phyloP scores from a whole-genome alignment of 1,140 invertebrate species.

The Sinella curviseta region DNA sequence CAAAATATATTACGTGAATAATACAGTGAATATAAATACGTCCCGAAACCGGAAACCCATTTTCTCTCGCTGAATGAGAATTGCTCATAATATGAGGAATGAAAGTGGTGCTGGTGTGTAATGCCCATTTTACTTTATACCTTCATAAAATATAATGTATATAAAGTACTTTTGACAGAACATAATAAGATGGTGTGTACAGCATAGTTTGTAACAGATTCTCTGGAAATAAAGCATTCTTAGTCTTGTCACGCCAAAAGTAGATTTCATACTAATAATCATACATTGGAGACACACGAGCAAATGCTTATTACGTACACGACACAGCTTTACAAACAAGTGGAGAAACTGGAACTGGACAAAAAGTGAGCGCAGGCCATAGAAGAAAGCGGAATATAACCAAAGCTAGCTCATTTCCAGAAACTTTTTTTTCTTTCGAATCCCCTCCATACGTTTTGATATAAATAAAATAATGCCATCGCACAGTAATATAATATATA shows the following conservation, averaged over 20 bases:
- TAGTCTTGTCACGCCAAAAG: slow-evolving; percentile 7
- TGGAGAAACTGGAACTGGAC: too few relatives aligned
- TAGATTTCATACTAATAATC: slow-evolving; percentile 13
- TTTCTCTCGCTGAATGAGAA: neutral
- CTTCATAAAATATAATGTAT: too few relatives aligned
- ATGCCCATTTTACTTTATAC: too few relatives aligned
- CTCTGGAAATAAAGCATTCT: neutral
- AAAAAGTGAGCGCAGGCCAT: too few relatives aligned
- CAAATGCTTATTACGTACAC: neutral
- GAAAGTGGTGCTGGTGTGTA: too few relatives aligned
- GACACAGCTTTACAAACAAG: neutral
- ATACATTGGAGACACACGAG: neutral
- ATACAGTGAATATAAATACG: neutral
- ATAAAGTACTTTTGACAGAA: neutral
- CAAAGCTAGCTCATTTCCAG: too few relatives aligned
- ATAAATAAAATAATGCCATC: too few relatives aligned
- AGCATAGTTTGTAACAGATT: neutral
- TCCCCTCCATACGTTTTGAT: too few relatives aligned
- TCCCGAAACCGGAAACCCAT: neutral
- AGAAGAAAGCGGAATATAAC: too few relatives aligned
- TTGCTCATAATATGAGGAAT: neutral
- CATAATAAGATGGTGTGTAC: neutral
- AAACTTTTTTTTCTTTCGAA: too few relatives aligned
- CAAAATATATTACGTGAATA: too few relatives aligned
- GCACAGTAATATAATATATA: too few relatives aligned